These are phyloP conservation scores for Phragmatobia fuliginosa DNA, from an alignment of 2,888 invertebrate genomes.

Conservation along the genomic window DNA sequence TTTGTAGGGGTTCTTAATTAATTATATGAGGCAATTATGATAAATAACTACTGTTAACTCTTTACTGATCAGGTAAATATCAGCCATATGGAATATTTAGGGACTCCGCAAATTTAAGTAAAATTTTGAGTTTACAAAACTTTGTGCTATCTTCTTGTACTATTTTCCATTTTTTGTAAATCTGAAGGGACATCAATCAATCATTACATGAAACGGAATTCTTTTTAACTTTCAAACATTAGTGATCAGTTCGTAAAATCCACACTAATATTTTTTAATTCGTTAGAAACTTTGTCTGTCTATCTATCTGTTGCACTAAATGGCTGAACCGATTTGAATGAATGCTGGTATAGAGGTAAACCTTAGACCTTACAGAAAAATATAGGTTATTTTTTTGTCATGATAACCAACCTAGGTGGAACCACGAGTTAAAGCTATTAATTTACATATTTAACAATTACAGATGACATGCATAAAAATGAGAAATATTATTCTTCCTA, in stretches of 20 bases:
- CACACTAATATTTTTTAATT: no score
- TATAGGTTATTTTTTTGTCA: no score
- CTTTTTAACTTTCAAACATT: background rate
- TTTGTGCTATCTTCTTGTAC: background rate
- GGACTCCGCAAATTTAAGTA: background rate
- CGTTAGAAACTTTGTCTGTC: no score
- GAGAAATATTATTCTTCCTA: no score
- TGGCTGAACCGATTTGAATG: no score
- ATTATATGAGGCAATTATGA: conserved; percentile 9
- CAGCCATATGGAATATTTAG: background rate
- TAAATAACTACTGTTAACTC: conserved; percentile 1
- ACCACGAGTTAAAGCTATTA: no score
- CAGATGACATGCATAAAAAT: background rate
- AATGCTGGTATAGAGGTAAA: no score
- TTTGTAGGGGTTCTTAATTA: conserved; percentile 14
- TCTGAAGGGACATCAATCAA: background rate
- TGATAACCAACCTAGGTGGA: no score
- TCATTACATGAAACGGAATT: background rate
- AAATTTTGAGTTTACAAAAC: background rate
- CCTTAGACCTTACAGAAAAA: no score
- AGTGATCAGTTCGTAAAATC: background rate
- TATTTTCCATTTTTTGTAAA: no score
- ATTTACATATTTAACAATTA: background rate
- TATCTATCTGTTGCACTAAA: no score
- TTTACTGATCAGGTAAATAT: background rate